A percentile compares a stretch with the other conserved stretches of the same genome.
These are phyloP conservation scores for Galagoides demidoff DNA, from an alignment of 2,797 vertebrate genomes.

Conservation along the genomic window DNA sequence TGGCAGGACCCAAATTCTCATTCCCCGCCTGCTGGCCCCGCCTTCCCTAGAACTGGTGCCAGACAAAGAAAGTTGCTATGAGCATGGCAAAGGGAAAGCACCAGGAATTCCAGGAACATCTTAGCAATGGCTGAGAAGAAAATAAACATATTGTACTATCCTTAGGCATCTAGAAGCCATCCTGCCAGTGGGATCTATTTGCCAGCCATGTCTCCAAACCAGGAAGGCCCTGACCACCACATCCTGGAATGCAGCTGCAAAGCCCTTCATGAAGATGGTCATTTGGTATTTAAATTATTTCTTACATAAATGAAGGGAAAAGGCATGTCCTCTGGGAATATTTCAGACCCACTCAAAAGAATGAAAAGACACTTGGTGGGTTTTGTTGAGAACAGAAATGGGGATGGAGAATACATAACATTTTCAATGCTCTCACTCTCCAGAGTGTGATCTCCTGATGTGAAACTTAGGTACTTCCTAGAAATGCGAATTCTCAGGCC, in stretches of 20 bases:
- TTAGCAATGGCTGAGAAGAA: neutral
- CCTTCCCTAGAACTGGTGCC: neutral
- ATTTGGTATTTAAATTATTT: constrained; percentile 73
- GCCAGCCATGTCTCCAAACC: neutral
- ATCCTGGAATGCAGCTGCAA: constrained; percentile 62
- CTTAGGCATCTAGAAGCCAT: neutral
- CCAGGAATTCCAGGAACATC: neutral
- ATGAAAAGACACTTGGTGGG: constrained; percentile 31
- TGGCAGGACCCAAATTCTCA: neutral
- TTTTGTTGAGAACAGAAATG: constrained; percentile 15
- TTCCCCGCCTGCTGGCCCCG: neutral
- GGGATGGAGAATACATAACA: neutral
- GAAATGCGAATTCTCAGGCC: neutral
- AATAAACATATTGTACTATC: neutral
- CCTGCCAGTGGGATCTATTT: neutral
- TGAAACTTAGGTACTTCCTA: neutral
- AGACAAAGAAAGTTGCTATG: neutral
- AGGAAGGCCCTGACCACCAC: neutral
- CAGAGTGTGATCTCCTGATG: neutral
- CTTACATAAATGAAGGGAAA: constrained; percentile 75
- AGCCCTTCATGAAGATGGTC: constrained; percentile 62
- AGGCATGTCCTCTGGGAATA: constrained; percentile 68
- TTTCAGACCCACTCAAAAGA: constrained; percentile 68
- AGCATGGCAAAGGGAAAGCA: neutral
- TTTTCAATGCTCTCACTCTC: neutral